phyloP scores from a whole-genome alignment of 2,888 invertebrate genomes.

The Drosophila bunnanda region DNA sequence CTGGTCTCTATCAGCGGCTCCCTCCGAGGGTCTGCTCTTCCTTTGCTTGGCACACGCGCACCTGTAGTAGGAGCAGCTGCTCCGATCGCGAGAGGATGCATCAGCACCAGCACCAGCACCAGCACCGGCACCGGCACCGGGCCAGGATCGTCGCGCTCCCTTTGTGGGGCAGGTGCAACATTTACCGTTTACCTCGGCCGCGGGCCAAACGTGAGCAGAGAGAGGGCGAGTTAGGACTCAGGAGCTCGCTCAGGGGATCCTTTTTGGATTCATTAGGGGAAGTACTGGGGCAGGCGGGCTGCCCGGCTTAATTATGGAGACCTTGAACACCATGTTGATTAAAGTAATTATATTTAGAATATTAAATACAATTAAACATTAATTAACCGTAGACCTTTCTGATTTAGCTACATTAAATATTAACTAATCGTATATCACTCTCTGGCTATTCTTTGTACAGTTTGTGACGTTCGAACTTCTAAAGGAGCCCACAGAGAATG shows the following conservation, averaged over 20 bases:
- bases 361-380: neutral
- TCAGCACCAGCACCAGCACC: neutral
- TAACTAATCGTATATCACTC: too few relatives aligned
- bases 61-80: constrained; percentile 71
- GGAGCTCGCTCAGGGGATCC: neutral
- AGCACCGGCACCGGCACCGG: too few relatives aligned
- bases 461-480: neutral
- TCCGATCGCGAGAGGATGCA: constrained; percentile 51
- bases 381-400: too few relatives aligned
- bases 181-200: constrained; percentile 69
- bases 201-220: constrained; percentile 47
- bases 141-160: constrained; percentile 33
- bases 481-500: neutral
- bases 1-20: constrained; percentile 4
- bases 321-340: neutral
- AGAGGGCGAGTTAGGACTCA: neutral
- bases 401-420: neutral
- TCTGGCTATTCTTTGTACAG: neutral
- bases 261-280: neutral
- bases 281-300: neutral
- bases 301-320: neutral
- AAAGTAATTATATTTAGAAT: neutral
- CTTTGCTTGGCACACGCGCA: constrained; percentile 69
- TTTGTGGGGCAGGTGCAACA: constrained; percentile 66
- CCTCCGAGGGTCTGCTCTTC: constrained; percentile 2